These are phyloP conservation scores for Nannoperca australis DNA, from an alignment of 2,797 vertebrate species.

Conservation along the genomic window DNA sequence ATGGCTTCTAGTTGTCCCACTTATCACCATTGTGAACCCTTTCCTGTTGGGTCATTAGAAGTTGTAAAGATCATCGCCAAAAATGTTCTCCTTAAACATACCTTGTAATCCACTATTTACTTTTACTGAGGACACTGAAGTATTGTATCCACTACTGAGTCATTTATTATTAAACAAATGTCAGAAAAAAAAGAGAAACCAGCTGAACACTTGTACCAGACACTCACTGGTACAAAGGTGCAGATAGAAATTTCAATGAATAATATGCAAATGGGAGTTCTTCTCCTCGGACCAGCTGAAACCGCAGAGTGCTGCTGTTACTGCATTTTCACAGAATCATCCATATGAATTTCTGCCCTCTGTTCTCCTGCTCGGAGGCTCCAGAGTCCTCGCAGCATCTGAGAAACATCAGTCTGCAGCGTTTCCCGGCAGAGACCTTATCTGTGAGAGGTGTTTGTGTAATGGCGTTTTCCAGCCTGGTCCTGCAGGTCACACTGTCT, in stretches of 20 bases:
- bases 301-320: slow-evolving; percentile 27
- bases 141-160: background rate
- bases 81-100: background rate
- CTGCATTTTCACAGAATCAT: slow-evolving; percentile 65
- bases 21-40: slow-evolving; percentile 2
- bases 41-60: background rate
- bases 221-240: slow-evolving; percentile 27
- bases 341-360: slow-evolving; percentile 62
- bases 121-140: background rate
- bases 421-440: slow-evolving; percentile 64
- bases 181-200: slow-evolving; percentile 13
- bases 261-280: slow-evolving; percentile 56
- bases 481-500: slow-evolving; percentile 68
- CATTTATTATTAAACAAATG: slow-evolving; percentile 35
- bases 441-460: slow-evolving; percentile 66
- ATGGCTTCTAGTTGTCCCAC: background rate
- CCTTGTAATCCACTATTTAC: background rate
- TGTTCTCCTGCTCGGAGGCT: slow-evolving; percentile 36
- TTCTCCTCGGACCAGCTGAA: slow-evolving; percentile 58
- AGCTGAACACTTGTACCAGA: slow-evolving; percentile 6
- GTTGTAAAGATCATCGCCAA: slow-evolving; percentile 6
- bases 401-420: slow-evolving; percentile 59
- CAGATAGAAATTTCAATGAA: slow-evolving; percentile 54
- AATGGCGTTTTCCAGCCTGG: slow-evolving; percentile 50
- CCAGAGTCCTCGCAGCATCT: slow-evolving; percentile 33